Percentiles rank a stretch among this genome's conserved stretches.
These are phyloP conservation scores for Thera britannica DNA, from an alignment of 2,888 invertebrate genomes.

Conservation along the genomic window DNA sequence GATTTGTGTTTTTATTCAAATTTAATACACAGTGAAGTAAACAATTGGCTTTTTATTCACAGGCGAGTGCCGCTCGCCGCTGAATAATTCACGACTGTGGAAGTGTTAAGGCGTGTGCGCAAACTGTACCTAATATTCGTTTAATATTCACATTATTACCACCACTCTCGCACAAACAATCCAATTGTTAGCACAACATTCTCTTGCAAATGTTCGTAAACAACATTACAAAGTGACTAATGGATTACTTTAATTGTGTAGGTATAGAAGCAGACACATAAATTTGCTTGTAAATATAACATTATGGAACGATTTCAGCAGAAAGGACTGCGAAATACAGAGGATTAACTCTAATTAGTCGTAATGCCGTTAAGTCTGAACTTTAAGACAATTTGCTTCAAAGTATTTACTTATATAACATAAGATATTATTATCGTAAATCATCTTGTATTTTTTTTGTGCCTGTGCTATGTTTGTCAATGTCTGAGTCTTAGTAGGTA, in stretches of 20 bases:
- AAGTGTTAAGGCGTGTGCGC: constrained; percentile 72
- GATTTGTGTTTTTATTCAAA: constrained; percentile 42
- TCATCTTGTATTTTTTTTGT: background rate
- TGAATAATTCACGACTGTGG: constrained; percentile 75
- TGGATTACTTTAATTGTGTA: constrained; percentile 37
- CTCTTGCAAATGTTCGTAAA: constrained; percentile 57
- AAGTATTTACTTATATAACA: constrained; percentile 27
- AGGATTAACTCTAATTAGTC: constrained; percentile 20
- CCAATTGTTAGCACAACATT: constrained; percentile 54
- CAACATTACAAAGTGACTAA: constrained; percentile 36
- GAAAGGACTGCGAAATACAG: constrained; percentile 22
- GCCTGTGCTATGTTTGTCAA: background rate
- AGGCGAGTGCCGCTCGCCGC: constrained; percentile 50
- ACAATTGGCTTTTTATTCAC: constrained; percentile 55
- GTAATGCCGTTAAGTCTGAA: background rate
- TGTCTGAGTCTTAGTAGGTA: too few species aligned
- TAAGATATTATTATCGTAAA: background rate
- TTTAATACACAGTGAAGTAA: constrained; percentile 54
- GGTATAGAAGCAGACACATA: constrained; percentile 7
- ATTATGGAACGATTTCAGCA: constrained; percentile 25
- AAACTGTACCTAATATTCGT: constrained; percentile 70
- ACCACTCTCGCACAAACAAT: constrained; percentile 63
- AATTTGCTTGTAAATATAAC: constrained; percentile 24
- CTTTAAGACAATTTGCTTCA: constrained; percentile 11
- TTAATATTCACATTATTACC: constrained; percentile 76